A percentile compares a stretch with the other conserved stretches of the same genome.
Conservation (phyloP, 2,888 invertebrate genomes). For the Agriopis aurantiaria region DNA sequence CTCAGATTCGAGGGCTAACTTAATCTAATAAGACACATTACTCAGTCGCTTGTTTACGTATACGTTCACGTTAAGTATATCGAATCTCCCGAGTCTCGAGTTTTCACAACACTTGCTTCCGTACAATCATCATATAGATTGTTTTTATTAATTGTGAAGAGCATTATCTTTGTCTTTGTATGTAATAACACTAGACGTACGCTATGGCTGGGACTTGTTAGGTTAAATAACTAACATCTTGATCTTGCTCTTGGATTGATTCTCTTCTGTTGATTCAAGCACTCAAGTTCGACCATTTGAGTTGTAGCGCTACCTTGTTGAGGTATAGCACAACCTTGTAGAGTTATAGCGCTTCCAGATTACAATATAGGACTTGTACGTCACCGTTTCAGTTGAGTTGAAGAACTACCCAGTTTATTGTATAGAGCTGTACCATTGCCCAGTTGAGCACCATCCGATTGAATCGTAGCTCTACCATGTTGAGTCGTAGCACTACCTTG, state of each 20-base stretch:
- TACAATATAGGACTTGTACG: neutral
- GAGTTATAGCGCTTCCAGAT: neutral
- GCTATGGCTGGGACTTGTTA: constrained; percentile 5
- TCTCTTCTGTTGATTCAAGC: neutral
- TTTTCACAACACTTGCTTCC: constrained; percentile 35
- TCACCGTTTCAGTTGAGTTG: neutral
- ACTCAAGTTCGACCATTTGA: neutral
- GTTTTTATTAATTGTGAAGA: constrained; percentile 3
- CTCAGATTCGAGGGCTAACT: constrained; percentile 56
- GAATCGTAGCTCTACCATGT: constrained; percentile 6
- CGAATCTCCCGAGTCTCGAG: constrained; percentile 36
- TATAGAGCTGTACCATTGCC: constrained; percentile 2
- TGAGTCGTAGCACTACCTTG: constrained; percentile 10
- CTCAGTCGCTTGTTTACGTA: constrained; percentile 51
- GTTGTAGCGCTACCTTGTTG: neutral
- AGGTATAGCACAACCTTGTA: constrained; percentile 2
- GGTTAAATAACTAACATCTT: neutral
- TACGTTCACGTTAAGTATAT: constrained; percentile 41
- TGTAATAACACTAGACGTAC: constrained; percentile 9
- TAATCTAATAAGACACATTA: constrained; percentile 52
- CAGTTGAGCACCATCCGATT: neutral
- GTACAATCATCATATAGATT: constrained; percentile 4
- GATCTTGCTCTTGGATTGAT: neutral
- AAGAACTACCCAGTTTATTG: constrained; percentile 15
- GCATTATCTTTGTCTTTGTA: constrained; percentile 4